phyloP scores from a whole-genome alignment of 2,888 invertebrate species.

The Elmis aenea region DNA sequence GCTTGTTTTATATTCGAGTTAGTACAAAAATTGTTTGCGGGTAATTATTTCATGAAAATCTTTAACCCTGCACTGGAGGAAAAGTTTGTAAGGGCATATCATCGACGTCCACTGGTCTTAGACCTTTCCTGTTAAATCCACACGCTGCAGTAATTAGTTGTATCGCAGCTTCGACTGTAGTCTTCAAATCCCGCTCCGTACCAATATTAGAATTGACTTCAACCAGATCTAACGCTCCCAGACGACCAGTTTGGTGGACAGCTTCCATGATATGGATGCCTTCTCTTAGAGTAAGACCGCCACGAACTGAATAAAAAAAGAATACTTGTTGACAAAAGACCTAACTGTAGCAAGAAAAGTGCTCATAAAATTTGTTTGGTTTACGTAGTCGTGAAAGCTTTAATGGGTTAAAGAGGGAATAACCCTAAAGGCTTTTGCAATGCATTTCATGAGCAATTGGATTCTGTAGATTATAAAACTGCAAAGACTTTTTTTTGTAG shows the following conservation, averaged over 20 bases:
- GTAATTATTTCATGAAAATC: no score
- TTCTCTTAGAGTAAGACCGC: constrained; percentile 79
- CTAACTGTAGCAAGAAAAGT: no score
- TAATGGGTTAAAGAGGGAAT: no score
- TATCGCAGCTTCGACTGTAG: constrained; percentile 71
- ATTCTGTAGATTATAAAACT: no score
- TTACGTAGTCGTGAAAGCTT: no score
- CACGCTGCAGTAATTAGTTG: constrained; percentile 70
- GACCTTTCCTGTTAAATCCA: constrained; percentile 60
- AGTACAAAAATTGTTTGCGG: no score
- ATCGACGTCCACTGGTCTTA: constrained; percentile 49
- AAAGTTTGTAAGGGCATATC: constrained; percentile 49
- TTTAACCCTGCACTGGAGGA: no score
- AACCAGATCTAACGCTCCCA: constrained; percentile 80
- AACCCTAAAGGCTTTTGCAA: no score
- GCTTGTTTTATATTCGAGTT: no score
- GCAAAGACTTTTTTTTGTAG: no score
- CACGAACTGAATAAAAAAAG: constrained; percentile 59
- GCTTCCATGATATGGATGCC: constrained; percentile 76
- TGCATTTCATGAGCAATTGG: no score
- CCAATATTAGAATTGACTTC: constrained; percentile 89
- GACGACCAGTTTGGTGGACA: constrained; percentile 63
- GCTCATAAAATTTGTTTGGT: no score
- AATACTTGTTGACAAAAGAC: background rate
- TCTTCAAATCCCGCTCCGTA: constrained; percentile 57